A percentile compares a stretch with the other conserved stretches of the same genome.
phyloP scores from a whole-genome alignment of 2,797 vertebrate genomes.

The Schizothorax lantsangensis region DNA sequence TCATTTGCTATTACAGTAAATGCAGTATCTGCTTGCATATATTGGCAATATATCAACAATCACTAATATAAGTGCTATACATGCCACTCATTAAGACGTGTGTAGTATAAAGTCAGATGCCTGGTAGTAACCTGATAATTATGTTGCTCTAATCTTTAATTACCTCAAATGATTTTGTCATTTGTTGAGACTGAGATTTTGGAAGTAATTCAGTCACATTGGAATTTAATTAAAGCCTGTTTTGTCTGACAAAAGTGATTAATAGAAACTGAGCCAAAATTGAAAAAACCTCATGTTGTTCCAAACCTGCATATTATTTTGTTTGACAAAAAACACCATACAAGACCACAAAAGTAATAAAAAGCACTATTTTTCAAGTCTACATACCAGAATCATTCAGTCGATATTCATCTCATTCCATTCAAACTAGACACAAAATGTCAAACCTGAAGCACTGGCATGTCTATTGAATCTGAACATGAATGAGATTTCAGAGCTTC shows the following conservation, averaged over 20 bases:
- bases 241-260: not conserved
- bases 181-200: not conserved
- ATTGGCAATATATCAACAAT: not conserved
- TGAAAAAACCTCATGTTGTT: not conserved
- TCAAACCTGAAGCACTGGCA: not conserved
- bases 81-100: not conserved
- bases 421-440: not conserved
- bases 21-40: not conserved
- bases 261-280: not conserved
- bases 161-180: not conserved
- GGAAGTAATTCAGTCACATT: not conserved
- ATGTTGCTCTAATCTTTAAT: not conserved
- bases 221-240: not conserved
- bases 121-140: not conserved
- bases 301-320: not conserved
- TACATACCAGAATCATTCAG: not conserved
- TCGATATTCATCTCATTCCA: not conserved
- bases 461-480: not conserved
- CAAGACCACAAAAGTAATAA: not conserved
- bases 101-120: not conserved
- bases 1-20: not conserved
- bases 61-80: not conserved
- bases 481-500: not conserved
- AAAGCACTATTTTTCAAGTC: not conserved
- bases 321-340: not conserved